Percentiles rank a stretch among this genome's conserved stretches.
Conservation (phyloP, 2,888 invertebrate species). For the Thalpophila matura region DNA sequence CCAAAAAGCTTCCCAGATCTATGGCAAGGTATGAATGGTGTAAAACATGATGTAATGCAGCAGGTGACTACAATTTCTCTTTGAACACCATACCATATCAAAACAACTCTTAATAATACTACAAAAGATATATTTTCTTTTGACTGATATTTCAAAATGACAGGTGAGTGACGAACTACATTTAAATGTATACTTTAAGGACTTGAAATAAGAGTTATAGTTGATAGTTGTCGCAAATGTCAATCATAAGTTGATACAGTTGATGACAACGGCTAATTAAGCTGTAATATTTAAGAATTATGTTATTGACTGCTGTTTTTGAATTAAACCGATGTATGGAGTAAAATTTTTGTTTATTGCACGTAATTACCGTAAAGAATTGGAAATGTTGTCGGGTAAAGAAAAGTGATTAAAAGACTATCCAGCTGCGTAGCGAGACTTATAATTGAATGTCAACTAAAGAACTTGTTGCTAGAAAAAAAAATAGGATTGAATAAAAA, state of each 20-base stretch:
- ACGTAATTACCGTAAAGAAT: slow-evolving; percentile 36
- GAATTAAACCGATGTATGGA: slow-evolving; percentile 30
- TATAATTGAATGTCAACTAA: background rate
- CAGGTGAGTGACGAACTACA: slow-evolving; percentile 56
- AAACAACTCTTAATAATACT: slow-evolving; percentile 42
- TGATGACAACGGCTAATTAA: slow-evolving; percentile 60
- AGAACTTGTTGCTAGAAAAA: no score
- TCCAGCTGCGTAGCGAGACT: slow-evolving; percentile 16
- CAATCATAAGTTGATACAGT: slow-evolving; percentile 49
- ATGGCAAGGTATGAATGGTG: slow-evolving; percentile 65
- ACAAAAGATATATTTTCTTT: slow-evolving; percentile 29
- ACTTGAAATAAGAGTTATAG: slow-evolving; percentile 21
- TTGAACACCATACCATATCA: slow-evolving; percentile 30
- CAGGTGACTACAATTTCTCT: slow-evolving; percentile 76
- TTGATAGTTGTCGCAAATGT: slow-evolving; percentile 47
- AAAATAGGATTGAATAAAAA: no score
- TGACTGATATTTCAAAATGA: slow-evolving; percentile 45
- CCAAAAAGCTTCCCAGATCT: slow-evolving; percentile 49
- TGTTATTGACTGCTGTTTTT: slow-evolving; percentile 47
- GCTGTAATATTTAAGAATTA: slow-evolving; percentile 53
- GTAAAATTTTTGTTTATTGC: slow-evolving; percentile 16
- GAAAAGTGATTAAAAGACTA: slow-evolving; percentile 22
- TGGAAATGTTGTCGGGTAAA: background rate
- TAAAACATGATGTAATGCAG: slow-evolving; percentile 71
- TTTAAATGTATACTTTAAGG: slow-evolving; percentile 36